phyloP scores from a whole-genome alignment of 1,140 invertebrate genomes.

The Scaptomyza pallida region DNA sequence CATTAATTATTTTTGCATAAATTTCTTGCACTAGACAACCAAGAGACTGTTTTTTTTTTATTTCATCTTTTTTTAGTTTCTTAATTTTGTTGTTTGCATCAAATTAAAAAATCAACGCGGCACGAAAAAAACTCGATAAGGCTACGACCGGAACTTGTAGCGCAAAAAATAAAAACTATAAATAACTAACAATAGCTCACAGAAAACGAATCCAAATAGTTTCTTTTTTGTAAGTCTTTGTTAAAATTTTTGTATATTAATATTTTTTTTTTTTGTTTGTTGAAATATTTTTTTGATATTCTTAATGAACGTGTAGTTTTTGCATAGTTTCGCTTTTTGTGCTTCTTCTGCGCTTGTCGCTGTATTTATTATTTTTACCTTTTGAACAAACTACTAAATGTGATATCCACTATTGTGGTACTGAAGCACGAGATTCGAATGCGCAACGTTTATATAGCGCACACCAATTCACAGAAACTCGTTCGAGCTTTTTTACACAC shows the following conservation, averaged over 20 bases:
- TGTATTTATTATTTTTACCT: conserved; percentile 56
- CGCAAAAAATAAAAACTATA: conserved; percentile 21
- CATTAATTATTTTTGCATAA: conserved; percentile 40
- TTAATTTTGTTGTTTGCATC: conserved; percentile 34
- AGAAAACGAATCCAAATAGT: conserved; percentile 12
- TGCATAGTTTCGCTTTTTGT: conserved; percentile 47
- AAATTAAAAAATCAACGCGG: conserved; percentile 51
- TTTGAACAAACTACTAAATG: conserved; percentile 80
- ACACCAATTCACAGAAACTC: conserved; percentile 59
- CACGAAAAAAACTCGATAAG: conserved; percentile 57
- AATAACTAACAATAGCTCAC: conserved; percentile 46
- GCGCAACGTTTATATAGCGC: conserved; percentile 78
- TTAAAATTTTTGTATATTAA: neutral
- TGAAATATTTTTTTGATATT: neutral
- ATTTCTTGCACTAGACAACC: conserved; percentile 54
- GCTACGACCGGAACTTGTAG: conserved; percentile 62
- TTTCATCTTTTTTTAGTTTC: conserved; percentile 10
- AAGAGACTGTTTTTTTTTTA: conserved; percentile 44
- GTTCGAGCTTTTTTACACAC: conserved; percentile 55
- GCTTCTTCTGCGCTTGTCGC: conserved; percentile 32
- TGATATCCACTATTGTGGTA: conserved; percentile 79
- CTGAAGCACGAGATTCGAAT: conserved; percentile 77
- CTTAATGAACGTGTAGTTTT: conserved; percentile 28
- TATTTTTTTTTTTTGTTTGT: conserved; percentile 12
- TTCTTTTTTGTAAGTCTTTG: neutral